Base-by-base conservation (phyloP, 2,113 vertebrate species). In the Zapornia atra region DNA sequence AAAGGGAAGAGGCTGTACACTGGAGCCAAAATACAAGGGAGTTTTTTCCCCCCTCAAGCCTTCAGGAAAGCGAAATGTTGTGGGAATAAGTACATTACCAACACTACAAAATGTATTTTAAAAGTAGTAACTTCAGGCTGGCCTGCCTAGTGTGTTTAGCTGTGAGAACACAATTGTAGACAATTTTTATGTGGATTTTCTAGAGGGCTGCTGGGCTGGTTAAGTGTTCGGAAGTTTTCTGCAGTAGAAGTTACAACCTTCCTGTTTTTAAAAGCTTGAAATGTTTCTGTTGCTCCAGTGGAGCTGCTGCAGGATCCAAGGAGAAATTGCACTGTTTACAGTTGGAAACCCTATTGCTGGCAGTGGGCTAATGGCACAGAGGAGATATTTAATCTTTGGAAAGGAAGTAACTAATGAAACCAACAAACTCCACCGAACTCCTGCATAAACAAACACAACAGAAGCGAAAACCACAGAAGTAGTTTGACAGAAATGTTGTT, bases 401-500 rank as follows among this genome's bases (percentile, higher is more conserved):
- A 94, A 97, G 90, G 87, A 97, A 96, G 90, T 53, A 93, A 94
- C 72, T 94, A 95, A 92, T 90, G 82, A 96, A 91, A 91, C 15
- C 73, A 95, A 81, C 44, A 57, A 93, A 91, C 72, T 90, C 90
- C 59, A 92, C 72, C 88, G 81, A 95, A 78, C 68, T 68, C 76
- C 53, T 75, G 69, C 78, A 87, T 87, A 96, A 96, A 95, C 70
- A 96, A 96, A 94, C 65, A 86, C 36, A 91, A 94, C 60, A 72
- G 96, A 79, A 95, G 90, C 81, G 70, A 78, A 96, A 96, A 63
- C 94, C 81, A 95, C 64, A 96, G 64, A 70, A 96, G 77, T n/a
- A 72, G 38, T 50, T 81, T 79, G 69, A 80, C 65, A 91, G 50
- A 97, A 91, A 81, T 26, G 36, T 38, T 84, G 87, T 59, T 92